These are phyloP conservation scores for Bursaphelenchus okinawaensis DNA, from an alignment of 2,888 invertebrate species.

Conservation along the genomic window DNA sequence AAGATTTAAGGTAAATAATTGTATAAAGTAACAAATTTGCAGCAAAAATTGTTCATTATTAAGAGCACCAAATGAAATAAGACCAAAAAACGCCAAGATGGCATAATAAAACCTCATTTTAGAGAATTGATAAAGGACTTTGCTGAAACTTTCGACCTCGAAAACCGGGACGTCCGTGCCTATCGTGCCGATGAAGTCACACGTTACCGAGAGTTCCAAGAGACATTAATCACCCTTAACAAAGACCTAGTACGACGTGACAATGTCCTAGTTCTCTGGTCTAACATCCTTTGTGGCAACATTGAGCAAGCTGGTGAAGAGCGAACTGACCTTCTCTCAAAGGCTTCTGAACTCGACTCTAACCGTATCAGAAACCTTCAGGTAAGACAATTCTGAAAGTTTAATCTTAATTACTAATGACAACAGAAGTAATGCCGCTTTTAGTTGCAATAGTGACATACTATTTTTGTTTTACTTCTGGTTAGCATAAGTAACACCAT, in stretches of 20 bases:
- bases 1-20: constrained; percentile 9
- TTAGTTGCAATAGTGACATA: no score
- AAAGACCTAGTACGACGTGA: background rate
- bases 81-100: background rate
- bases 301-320: background rate
- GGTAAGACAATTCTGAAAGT: no score
- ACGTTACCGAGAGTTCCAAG: background rate
- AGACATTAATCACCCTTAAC: background rate
- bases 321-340: background rate
- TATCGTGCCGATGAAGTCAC: background rate
- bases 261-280: constrained; percentile 8
- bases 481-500: background rate
- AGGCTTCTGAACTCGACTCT: constrained; percentile 7
- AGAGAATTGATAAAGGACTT: constrained; percentile 8
- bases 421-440: no score
- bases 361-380: no score
- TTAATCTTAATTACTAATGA: no score
- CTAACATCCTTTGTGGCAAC: background rate
- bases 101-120: background rate
- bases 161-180: background rate
- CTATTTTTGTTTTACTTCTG: no score
- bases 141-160: background rate
- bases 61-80: no score
- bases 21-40: no score
- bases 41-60: no score